Evolutionary conservation across 2,113 vertebrate genomes (phyloP).

Genomic region (Craseonycteris thonglongyai): DNA sequence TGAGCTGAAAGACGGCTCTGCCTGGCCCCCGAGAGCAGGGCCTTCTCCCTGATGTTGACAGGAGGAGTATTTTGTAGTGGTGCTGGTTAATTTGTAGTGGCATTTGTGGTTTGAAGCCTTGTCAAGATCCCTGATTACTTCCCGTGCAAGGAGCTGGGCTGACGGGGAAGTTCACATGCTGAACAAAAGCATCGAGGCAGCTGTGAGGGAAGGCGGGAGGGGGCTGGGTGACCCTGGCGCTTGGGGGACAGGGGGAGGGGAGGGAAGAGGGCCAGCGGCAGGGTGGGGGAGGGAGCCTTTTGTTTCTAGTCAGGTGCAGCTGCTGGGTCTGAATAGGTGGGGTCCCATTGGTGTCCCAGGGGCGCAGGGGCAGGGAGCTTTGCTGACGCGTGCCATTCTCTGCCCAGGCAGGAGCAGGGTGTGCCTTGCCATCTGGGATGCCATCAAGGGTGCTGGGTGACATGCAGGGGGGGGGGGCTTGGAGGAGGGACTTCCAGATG

Average conservation of each 20-base stretch:
- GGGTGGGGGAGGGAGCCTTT: constrained; percentile 11
- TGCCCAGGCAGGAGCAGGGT: constrained; percentile 18
- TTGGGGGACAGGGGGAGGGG: constrained; percentile 35
- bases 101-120: constrained; percentile 76
- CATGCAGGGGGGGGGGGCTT: background rate
- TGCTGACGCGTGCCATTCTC: constrained; percentile 44
- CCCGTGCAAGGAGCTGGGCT: constrained; percentile 62
- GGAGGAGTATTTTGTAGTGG: constrained; percentile 63
- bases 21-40: background rate
- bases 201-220: constrained; percentile 39
- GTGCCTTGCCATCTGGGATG: constrained; percentile 16
- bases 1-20: background rate
- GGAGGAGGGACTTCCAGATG: background rate
- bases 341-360: constrained; percentile 35
- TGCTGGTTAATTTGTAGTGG: constrained; percentile 73
- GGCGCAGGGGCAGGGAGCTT: constrained; percentile 37
- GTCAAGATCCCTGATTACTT: constrained; percentile 69
- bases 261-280: background rate
- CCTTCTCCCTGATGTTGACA: constrained; percentile 38
- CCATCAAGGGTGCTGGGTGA: background rate
- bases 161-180: constrained; percentile 68
- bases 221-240: constrained; percentile 38
- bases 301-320: constrained; percentile 58
- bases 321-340: constrained; percentile 62
- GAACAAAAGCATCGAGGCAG: constrained; percentile 63